These are phyloP conservation scores for Diadophis punctatus DNA, from an alignment of 2,113 vertebrate species.

Conservation along the genomic window DNA sequence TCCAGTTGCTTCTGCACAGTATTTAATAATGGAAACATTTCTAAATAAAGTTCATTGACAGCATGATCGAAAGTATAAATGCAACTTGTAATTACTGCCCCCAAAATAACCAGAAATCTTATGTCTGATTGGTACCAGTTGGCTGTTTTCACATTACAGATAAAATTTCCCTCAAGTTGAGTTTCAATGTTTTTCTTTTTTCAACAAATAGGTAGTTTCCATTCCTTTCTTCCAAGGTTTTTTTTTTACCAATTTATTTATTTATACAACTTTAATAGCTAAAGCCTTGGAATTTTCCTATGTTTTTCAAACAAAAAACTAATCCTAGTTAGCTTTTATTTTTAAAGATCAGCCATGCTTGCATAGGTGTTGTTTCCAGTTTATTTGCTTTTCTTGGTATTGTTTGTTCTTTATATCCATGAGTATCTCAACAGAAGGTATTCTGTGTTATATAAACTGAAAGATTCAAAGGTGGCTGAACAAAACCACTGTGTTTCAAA, in stretches of 20 bases:
- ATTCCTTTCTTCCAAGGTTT: not conserved
- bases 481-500: not conserved
- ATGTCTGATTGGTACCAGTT: not conserved
- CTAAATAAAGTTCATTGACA: not conserved
- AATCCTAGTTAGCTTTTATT: not conserved
- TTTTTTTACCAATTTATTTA: not conserved
- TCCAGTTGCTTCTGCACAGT: not conserved
- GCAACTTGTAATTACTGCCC: not conserved
- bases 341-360: not conserved
- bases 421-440: not conserved
- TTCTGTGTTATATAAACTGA: not conserved
- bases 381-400: not conserved
- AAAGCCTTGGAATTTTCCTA: not conserved
- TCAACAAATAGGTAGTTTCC: not conserved
- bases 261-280: not conserved
- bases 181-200: not conserved
- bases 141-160: not conserved
- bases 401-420: not conserved
- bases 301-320: not conserved
- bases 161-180: not conserved
- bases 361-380: not conserved
- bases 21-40: not conserved
- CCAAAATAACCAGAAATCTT: not conserved
- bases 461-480: not conserved
- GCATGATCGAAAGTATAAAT: not conserved